Base-by-base conservation (phyloP, 2,888 invertebrate genomes). In the Lycia hirtaria region DNA sequence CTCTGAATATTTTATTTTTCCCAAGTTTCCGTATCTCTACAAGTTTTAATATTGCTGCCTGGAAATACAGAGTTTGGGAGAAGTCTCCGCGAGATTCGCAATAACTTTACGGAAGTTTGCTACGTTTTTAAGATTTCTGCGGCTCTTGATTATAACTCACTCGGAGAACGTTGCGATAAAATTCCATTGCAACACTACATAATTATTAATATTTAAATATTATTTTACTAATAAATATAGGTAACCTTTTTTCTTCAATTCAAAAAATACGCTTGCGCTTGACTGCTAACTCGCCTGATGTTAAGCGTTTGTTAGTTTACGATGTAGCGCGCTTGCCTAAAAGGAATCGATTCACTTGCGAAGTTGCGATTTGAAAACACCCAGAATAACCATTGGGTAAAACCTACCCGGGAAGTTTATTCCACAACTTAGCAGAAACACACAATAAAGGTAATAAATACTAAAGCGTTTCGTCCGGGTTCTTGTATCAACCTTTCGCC, bases 61-160 rank as follows among this genome's bases (percentile, higher is more conserved):
- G 56, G 52, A 67, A 71, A 68, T 74, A 65, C 64, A 64, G 69
- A 73, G 66, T 75, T 75, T 62, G 49, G 55, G 64, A 68, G 65
- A 70, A 77, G 70, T 72, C 74, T 74, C 70, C 55, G 51, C 51
- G 62, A 69, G 75, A 73, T 72, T 75, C 72, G 71, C 73, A 77
- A 76, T 75, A 72, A 75, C 70, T 76, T 69, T 22, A 56, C 56
- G 55, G 68, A 76, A 78, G 67, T 78, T 78, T 69, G 69, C 73
- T 68, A 72, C 74, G 69, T 74, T 78, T 65, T 66, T 72, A 73
- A 73, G 74, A 73, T 75, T 78, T 77, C 76, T 68, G 71, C 64
- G 70, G 74, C 72, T 74, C 71, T 68, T 47, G 35, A 72, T 74
- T 74, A 71, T 64, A 44, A 40, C 30, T n/a, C 40, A 22, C 57